Evolutionary conservation across 2,888 invertebrate species (phyloP), one percentile per base, ranked within the genome.

Genomic region (Bembecia ichneumoniformis): DNA sequence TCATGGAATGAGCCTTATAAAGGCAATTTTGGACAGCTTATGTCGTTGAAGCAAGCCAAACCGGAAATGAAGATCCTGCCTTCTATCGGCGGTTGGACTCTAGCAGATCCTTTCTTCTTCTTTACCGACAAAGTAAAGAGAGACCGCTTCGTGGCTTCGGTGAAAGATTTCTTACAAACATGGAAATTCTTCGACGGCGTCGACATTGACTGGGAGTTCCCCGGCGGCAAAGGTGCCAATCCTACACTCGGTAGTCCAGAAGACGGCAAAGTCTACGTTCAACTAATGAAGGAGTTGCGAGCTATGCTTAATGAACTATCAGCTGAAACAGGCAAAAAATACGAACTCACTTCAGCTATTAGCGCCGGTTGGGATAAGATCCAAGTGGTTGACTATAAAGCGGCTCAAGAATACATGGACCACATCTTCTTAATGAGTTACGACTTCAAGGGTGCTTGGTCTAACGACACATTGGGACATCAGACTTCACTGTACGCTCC

Each of bases 141-240:
- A 54, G 63, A 68, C 50, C 77, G 84, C 35, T 87, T 87, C 55
- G 81, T 87, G 0, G 78, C 64, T 47, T 87, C 87, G 4, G 86
- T 86, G 0, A 84, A 79, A 55, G 87, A 87, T 44, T 87, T 87
- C 66, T 71, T 87, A 0, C 69, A 76, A 52, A 87, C 87, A 1
- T 87, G 87, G 87, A 87, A 87, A 55, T 87, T 87, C 76, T 87
- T 86, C 48, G 87, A 87, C 46, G 87, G 87, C 17, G 84, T 87
- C 3, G 87, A 87, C 44, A 87, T 87, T 50, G 87, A 87, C 55
- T 87, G 87, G 87, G 87, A 87, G 55, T 87, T 87, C 77, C 87
- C 87, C 61, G 87, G 87, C 46, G 87, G 87, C 52, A 86, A 87
- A 51, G 87, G 87, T 13, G 87, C 87, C 3, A 87, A 86, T 58